A percentile compares a stretch with the other conserved stretches of the same genome.
Evolutionary conservation across 2,888 invertebrate species (phyloP).

Genomic region (Abrostola triplasia): DNA sequence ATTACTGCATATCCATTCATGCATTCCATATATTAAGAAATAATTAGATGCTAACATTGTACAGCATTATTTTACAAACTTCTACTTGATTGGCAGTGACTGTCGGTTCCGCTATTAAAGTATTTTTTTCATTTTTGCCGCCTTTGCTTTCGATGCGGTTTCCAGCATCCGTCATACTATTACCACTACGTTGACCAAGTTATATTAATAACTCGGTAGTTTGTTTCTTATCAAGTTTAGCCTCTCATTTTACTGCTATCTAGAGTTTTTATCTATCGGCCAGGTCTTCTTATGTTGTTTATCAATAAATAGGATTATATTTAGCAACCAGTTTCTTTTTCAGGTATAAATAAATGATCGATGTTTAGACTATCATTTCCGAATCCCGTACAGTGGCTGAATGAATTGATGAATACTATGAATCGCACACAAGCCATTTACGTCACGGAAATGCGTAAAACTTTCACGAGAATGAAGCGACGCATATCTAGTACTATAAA

Average conservation of each 20-base stretch:
- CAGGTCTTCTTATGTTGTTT: too few species aligned
- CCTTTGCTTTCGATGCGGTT: constrained; percentile 12
- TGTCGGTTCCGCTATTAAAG: not conserved
- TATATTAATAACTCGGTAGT: not conserved
- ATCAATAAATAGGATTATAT: too few species aligned
- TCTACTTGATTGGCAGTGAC: not conserved
- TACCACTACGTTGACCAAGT: constrained; percentile 21
- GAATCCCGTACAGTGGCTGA: too few species aligned
- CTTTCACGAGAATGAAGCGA: not conserved
- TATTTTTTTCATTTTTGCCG: constrained; percentile 1
- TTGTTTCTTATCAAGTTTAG: too few species aligned
- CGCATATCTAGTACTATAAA: constrained; percentile 1
- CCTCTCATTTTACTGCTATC: too few species aligned
- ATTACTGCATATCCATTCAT: too few species aligned
- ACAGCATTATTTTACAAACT: not conserved
- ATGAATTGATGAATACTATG: too few species aligned
- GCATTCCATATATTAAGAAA: constrained; percentile 15
- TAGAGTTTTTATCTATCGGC: too few species aligned
- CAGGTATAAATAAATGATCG: too few species aligned
- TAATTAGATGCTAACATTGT: constrained; percentile 4
- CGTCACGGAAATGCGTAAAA: not conserved
- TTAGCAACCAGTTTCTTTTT: too few species aligned
- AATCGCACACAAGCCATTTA: not conserved
- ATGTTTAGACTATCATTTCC: too few species aligned
- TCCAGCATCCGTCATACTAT: constrained; percentile 14